Evolutionary conservation across 2,888 invertebrate genomes (phyloP).

Genomic region (Lycaena phlaeas): DNA sequence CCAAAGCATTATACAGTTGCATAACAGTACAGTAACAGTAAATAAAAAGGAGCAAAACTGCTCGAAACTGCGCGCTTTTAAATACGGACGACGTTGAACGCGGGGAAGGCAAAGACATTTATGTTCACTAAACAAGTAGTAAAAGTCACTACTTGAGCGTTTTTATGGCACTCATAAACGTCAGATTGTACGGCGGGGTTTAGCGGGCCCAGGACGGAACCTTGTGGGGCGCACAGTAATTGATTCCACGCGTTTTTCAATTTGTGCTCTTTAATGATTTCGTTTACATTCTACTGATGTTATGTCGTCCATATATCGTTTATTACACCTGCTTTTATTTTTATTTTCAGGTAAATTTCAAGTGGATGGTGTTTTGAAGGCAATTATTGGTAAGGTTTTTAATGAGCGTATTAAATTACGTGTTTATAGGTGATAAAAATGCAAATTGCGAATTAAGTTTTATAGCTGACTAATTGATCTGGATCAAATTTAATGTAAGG

Average conservation of each 20-base stretch:
- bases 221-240: slow-evolving; percentile 38
- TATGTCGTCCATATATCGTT: slow-evolving; percentile 30
- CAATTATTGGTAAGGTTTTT: slow-evolving; percentile 10
- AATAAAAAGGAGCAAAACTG: slow-evolving; percentile 67
- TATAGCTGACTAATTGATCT: slow-evolving; percentile 15
- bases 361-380: slow-evolving; percentile 23
- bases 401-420: slow-evolving; percentile 5
- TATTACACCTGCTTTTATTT: slow-evolving; percentile 36
- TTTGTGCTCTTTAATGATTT: slow-evolving; percentile 29
- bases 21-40: slow-evolving; percentile 67
- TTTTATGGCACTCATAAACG: slow-evolving; percentile 75
- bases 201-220: slow-evolving; percentile 36
- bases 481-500: slow-evolving; percentile 38
- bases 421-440: slow-evolving; percentile 1
- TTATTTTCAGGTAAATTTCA: slow-evolving; percentile 49
- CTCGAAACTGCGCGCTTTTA: slow-evolving; percentile 71
- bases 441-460: not conserved
- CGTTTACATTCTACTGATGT: slow-evolving; percentile 27
- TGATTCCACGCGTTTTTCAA: slow-evolving; percentile 50
- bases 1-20: slow-evolving; percentile 69
- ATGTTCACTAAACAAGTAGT: slow-evolving; percentile 76
- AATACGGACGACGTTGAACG: slow-evolving; percentile 69
- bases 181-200: slow-evolving; percentile 70
- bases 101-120: slow-evolving; percentile 73
- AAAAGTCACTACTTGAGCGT: slow-evolving; percentile 75